Base-by-base conservation (phyloP, 2,888 invertebrate species). In the Plagodis dolabraria region DNA sequence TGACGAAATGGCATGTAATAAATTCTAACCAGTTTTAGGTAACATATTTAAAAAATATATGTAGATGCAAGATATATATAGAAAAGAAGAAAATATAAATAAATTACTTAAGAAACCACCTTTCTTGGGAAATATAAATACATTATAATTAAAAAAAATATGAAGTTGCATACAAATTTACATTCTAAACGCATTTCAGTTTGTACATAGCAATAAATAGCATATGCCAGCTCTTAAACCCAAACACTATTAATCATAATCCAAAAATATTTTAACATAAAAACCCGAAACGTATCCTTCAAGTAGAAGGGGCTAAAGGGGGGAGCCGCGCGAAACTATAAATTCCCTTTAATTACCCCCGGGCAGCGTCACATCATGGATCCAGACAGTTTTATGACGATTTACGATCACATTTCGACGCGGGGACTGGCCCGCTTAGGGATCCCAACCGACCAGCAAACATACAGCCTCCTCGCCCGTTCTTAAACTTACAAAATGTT, bases 321-420 rank as follows among this genome's bases (percentile, higher is more conserved):
- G 72, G 72, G 68, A 57, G 63, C 67, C 65, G 68, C 77, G 83
- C 80, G 82, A 86, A 91, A 92, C 93, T 93, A 93, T 93, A 93
- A 93, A 93, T 93, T 92, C 93, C 87, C 90, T 93, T 92, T 93
- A 93, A 93, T 93, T 93, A 93, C 93, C 93, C 92, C 87, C 85
- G 93, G 93, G 93, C 93, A 92, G 92, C 93, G 95, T 95, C 95
- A 95, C 94, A 94, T 94, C 95, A 94, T 94, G 93, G 94, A 94
- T 93, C 94, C 93, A 94, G 95, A 95, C 95, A 94, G 94, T 95
- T 95, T 95, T 95, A 95, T 95, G 95, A 95, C 89, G 88, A 90
- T 90, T 90, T 90, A 90, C 89, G 88, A 85, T 79, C 89, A 83
- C 93, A 92, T 93, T 93, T 93, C 93, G 93, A 92, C 93, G 93